Percentiles rank a stretch among this genome's conserved stretches.
phyloP scores from a whole-genome alignment of 1,140 invertebrate species.

The Neelides sp. region DNA sequence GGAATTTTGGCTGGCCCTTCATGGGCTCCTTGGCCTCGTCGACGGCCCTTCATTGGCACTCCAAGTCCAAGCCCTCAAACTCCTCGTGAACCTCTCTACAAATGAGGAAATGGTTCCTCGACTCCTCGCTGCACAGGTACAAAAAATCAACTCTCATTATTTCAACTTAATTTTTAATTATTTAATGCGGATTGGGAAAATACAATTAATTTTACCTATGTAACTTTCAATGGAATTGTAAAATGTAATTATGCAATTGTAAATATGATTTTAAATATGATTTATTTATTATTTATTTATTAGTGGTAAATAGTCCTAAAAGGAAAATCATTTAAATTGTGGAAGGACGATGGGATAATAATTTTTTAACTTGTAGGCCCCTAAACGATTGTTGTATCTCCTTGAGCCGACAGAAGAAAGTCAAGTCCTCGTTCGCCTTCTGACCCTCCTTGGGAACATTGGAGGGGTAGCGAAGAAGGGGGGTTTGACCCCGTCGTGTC shows the following conservation, averaged over 20 bases:
- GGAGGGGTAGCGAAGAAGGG: constrained; percentile 37
- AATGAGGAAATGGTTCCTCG: constrained; percentile 49
- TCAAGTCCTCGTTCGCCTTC: constrained; percentile 41
- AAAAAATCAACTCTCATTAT: neutral
- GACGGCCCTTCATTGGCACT: constrained; percentile 35
- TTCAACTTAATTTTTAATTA: neutral
- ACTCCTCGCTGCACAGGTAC: constrained; percentile 49
- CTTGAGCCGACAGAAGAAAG: constrained; percentile 40
- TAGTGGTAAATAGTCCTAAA: no score
- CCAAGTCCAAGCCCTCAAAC: constrained; percentile 45
- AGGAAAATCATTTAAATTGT: no score
- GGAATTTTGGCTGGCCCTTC: constrained; percentile 37
- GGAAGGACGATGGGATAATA: no score
- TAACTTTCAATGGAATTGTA: no score
- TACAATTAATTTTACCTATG: no score
- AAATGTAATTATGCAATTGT: neutral
- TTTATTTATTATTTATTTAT: constrained; percentile 1
- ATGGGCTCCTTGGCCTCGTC: constrained; percentile 37
- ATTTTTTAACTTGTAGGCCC: constrained; percentile 38
- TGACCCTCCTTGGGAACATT: constrained; percentile 45
- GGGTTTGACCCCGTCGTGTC: no score
- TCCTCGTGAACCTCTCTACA: constrained; percentile 52
- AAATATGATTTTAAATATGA: neutral
- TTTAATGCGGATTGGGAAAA: no score
- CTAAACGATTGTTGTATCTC: constrained; percentile 40